Conservation (phyloP, 2,113 vertebrate species). For the Urocitellus parryii region DNA sequence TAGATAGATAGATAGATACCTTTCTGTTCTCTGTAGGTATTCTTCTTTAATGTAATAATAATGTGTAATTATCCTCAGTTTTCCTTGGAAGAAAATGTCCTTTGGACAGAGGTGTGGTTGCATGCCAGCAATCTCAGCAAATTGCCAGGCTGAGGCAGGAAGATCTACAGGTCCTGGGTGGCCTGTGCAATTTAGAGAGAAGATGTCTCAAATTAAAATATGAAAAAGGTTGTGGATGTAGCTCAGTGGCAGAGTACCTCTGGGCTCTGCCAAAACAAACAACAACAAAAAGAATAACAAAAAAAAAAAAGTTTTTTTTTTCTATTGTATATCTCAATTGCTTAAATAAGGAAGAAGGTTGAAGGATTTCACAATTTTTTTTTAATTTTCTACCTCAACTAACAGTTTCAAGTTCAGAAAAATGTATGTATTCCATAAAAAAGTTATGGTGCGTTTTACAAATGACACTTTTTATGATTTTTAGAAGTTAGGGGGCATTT, state of each 20-base stretch:
- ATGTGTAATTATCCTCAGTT: neutral
- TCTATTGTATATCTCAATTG: neutral
- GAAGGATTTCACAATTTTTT: slow-evolving; percentile 4
- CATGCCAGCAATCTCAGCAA: no score
- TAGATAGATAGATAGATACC: no score
- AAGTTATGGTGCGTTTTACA: neutral
- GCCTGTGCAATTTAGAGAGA: no score
- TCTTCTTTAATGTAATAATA: neutral
- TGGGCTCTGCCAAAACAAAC: no score
- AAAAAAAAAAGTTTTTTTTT: neutral
- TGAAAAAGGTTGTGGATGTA: no score
- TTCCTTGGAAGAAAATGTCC: slow-evolving; percentile 4
- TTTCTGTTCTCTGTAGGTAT: neutral
- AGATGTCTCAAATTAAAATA: no score
- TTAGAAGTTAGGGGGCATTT: neutral
- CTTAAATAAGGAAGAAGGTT: neutral
- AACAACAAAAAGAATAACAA: no score
- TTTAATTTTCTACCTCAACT: slow-evolving; percentile 5
- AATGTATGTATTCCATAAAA: neutral
- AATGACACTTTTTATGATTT: neutral
- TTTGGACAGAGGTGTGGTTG: neutral
- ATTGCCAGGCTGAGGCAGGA: no score
- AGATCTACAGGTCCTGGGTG: no score
- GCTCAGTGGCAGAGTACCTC: no score
- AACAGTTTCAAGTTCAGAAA: neutral